Base-by-base conservation (phyloP, 2,113 vertebrate genomes). In the Xerus inauris region DNA sequence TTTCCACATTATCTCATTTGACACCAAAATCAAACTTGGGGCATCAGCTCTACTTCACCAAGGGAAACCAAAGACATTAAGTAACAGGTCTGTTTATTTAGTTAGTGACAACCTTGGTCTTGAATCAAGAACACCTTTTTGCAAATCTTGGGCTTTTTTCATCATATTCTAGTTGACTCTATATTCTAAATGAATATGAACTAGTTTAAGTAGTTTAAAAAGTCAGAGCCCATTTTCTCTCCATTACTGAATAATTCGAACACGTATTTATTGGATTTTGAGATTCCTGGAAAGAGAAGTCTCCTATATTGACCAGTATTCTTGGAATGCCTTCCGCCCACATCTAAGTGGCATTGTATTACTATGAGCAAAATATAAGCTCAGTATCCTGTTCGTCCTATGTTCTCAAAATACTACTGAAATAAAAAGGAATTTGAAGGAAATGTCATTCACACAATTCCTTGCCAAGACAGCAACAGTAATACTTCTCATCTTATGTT, bases 381-480 rank as follows among this genome's bases (percentile, higher is more conserved):
- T 69, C 38, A 32, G 1, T 38, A 13, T 76, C 51, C n/a, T 77
- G 9, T 40, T 65, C 84, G 84, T 4, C 13, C 45, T 92, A 4
- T 57, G 14, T 51, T 62, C 59, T 93, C 3, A 93, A 90, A 93
- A 67, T 81, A 73, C 17, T 81, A 77, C 5, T 91, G 73, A 94
- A 91, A 88, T 64, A 47, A 64, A 94, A 89, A 76, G 64, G 3
- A 12, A 71, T 79, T 88, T 76, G 65, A 84, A 91, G 12, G 47
- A 54, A 73, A 92, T 81, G 9, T 81, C 30, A 49, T 57, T 86
- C 47, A 90, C 49, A 92, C 19, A 80, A 62, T 81, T 77, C 26
- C 51, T 85, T 94, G 32, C 42, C 79, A 76, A 10, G 24, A 77
- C 11, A 94, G 10, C 59, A 30, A 67, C 40, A 77, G 57, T 38